Evolutionary conservation across 2,113 vertebrate genomes (phyloP), one percentile per base, ranked within the genome.

Genomic region (Oncorhynchus tshawytscha): DNA sequence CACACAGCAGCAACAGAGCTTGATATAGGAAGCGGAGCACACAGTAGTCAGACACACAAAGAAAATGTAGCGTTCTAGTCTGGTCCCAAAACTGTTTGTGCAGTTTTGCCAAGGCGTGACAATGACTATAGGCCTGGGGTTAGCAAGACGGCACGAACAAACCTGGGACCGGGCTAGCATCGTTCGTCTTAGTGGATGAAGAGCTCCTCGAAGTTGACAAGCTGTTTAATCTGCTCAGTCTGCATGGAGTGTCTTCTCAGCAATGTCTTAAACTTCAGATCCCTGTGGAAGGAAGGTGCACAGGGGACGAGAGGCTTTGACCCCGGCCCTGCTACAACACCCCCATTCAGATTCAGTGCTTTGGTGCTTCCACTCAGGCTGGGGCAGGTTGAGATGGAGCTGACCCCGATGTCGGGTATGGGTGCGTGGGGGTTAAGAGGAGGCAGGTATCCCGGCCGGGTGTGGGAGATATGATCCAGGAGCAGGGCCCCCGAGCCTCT

Each of bases 171-270:
- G 9, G 9, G 39, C 51, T 54, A 18, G 51, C 16, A 5, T 54
- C 0, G 16, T 54, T 54, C 16, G 51, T 4, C 5, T 87, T 71
- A 90, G 80, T 90, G 91, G 59, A 89, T 89, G 81, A 87, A 82
- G 7, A 86, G 84, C 77, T 91, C 75, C 77, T 92, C 93, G 85
- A 95, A 95, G 87, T 94, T 94, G 9, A 92, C 92, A 25, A 95
- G 83, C 29, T 95, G 94, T 82, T 95, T 95, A 25, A 96, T 95
- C 90, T 97, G 95, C 77, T 98, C 94, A 1, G 93, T 96, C 90
- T 95, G 96, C 89, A 96, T 93, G 31, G 96, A 98, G 70, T 98
- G 96, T 71, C 95, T 94, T 67, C 96, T 92, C 79, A 94, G 85
- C 3, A 97, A 82, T 77, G 90, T 94, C 0, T 90, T 95, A 24